Conservation (phyloP, 2,797 vertebrate genomes). For the Phrynocephalus guinanensis region DNA sequence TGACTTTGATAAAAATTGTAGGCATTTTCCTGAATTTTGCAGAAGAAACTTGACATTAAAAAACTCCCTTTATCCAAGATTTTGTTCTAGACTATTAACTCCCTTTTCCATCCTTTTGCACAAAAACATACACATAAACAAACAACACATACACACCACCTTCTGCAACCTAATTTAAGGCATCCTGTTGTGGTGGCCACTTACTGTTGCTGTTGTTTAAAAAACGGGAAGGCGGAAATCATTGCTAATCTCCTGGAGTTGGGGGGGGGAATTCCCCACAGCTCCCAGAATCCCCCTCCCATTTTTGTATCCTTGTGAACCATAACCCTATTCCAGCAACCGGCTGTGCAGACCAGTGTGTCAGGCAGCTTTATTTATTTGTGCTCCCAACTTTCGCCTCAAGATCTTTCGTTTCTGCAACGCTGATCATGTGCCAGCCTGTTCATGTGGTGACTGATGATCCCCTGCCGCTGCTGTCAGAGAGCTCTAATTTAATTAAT, state of each 20-base stretch:
- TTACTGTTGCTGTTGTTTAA: neutral
- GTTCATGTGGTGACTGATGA: constrained; percentile 62
- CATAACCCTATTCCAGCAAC: neutral
- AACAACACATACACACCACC: no score
- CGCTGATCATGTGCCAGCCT: constrained; percentile 43
- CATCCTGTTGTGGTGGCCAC: neutral
- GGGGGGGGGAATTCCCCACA: neutral
- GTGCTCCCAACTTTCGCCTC: neutral
- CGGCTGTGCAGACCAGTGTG: neutral
- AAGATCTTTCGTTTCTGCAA: neutral
- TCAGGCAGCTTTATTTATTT: neutral
- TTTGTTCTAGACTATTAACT: neutral
- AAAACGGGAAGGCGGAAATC: neutral
- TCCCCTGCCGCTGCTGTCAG: constrained; percentile 50
- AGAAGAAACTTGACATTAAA: no score
- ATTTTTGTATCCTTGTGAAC: no score
- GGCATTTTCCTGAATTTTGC: neutral
- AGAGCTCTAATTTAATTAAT: constrained; percentile 74
- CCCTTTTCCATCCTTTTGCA: neutral
- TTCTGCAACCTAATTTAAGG: neutral
- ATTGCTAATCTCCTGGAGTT: neutral
- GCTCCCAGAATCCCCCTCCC: no score
- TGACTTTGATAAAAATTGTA: neutral
- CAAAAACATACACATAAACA: neutral
- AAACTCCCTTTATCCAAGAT: neutral